phyloP scores from a whole-genome alignment of 2,797 vertebrate genomes.

The Pipistrellus nathusii region DNA sequence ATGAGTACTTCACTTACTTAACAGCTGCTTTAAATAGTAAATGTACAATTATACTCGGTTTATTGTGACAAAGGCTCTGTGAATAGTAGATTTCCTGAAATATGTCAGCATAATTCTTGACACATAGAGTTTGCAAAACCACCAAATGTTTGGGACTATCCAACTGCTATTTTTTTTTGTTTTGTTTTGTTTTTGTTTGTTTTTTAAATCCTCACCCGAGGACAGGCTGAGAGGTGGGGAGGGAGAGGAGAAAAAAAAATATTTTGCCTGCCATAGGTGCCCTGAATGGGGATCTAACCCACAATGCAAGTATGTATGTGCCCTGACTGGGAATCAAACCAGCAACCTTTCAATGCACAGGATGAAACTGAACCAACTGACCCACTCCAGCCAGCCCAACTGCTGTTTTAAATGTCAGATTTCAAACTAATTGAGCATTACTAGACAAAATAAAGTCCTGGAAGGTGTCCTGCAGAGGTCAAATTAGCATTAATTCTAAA shows the following conservation, averaged over 20 bases:
- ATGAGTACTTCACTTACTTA: background rate
- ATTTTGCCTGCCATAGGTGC: background rate
- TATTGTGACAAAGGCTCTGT: background rate
- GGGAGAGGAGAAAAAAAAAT: too few relatives aligned
- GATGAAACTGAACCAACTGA: background rate
- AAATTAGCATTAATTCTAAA: slow-evolving; percentile 1
- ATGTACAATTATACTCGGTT: background rate
- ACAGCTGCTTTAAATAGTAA: background rate
- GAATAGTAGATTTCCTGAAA: background rate
- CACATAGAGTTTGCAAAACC: background rate
- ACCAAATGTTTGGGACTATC: background rate
- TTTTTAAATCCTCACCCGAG: too few relatives aligned
- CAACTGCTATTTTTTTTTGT: too few relatives aligned
- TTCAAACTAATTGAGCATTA: background rate
- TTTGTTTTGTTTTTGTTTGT: too few relatives aligned
- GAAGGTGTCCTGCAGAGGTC: background rate
- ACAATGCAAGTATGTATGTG: background rate
- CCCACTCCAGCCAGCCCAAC: background rate
- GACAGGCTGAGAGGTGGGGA: too few relatives aligned
- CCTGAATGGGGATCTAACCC: background rate
- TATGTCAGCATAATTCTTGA: background rate
- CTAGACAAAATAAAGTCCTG: background rate
- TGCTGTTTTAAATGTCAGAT: background rate
- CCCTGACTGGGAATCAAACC: background rate
- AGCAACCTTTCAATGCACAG: background rate